Conservation (phyloP, 53 echinoderm and acorn worm genomes). For the Holothuria leucospilota region DNA sequence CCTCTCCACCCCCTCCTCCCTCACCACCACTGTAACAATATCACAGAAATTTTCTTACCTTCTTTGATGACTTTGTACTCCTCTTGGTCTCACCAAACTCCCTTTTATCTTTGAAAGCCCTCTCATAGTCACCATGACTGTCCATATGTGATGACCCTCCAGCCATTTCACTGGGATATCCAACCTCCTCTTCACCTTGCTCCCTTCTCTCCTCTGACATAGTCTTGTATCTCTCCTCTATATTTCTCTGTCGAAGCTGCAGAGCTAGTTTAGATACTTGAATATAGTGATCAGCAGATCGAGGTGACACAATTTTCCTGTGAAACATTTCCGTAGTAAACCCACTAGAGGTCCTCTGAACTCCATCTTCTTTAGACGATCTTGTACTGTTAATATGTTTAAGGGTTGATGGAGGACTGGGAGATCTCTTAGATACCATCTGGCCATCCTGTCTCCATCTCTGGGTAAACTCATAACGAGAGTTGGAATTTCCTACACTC, state of each 20-base stretch:
- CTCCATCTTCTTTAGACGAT: slow-evolving; percentile 2
- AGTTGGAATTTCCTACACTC: neutral
- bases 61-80: too few relatives aligned
- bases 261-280: slow-evolving; percentile 74
- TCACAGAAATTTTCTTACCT: too few relatives aligned
- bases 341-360: neutral
- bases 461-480: neutral
- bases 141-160: too few relatives aligned
- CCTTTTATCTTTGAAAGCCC: too few relatives aligned
- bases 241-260: slow-evolving; percentile 45
- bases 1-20: too few relatives aligned
- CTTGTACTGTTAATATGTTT: slow-evolving; percentile 4
- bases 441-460: slow-evolving; percentile 5
- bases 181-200: too few relatives aligned
- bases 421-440: neutral
- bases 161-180: too few relatives aligned
- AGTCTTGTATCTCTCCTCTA: neutral
- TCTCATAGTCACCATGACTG: too few relatives aligned
- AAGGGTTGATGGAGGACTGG: neutral
- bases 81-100: too few relatives aligned
- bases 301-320: slow-evolving; percentile 53
- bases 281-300: slow-evolving; percentile 66
- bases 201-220: too few relatives aligned
- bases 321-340: slow-evolving; percentile 40
- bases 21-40: too few relatives aligned